Percentiles rank a stretch among this genome's conserved stretches.
These are phyloP conservation scores for Lycocerus yunnanus DNA, from an alignment of 2,888 invertebrate species.

Conservation along the genomic window DNA sequence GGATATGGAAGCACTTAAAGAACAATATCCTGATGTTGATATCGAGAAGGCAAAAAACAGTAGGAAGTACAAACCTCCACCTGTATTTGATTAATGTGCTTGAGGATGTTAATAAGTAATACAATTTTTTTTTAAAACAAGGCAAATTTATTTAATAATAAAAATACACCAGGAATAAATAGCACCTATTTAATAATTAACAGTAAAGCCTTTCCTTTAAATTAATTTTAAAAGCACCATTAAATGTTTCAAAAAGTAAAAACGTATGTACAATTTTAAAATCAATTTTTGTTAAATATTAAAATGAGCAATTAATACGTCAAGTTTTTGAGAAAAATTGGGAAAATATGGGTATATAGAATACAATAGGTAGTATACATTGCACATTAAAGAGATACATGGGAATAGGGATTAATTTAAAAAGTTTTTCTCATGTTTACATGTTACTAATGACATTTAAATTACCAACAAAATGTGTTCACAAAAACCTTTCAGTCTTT, in stretches of 20 bases:
- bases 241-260: background rate
- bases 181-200: slow-evolving; percentile 14
- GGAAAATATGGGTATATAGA: background rate
- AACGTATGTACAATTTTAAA: background rate
- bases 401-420: background rate
- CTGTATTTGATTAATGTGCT: slow-evolving; percentile 40
- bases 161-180: slow-evolving; percentile 11
- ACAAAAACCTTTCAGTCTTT: background rate
- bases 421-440: background rate
- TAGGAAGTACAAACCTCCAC: slow-evolving; percentile 68
- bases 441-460: background rate
- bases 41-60: slow-evolving; percentile 66
- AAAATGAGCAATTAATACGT: background rate
- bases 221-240: background rate
- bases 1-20: slow-evolving; percentile 70
- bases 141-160: slow-evolving; percentile 11
- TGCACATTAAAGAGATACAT: background rate
- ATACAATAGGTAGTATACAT: background rate
- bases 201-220: background rate
- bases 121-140: slow-evolving; percentile 7
- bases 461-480: background rate
- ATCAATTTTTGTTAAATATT: background rate
- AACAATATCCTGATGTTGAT: slow-evolving; percentile 77
- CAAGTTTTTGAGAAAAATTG: background rate
- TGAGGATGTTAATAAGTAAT: background rate